Conservation (phyloP, 2,888 invertebrate genomes). For the Drosophila ustulata region DNA sequence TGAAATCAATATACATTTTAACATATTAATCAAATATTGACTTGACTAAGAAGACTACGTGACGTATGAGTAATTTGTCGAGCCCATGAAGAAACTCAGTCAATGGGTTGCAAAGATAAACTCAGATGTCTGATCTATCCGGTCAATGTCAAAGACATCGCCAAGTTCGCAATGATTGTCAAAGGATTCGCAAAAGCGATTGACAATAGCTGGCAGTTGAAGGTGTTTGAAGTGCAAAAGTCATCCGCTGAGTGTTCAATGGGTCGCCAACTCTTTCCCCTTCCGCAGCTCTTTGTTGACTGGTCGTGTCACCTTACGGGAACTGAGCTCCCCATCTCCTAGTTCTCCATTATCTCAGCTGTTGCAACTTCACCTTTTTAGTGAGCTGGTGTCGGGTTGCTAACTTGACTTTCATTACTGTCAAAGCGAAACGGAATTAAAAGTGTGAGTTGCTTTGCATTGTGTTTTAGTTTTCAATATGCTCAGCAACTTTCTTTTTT, state of each 20-base stretch:
- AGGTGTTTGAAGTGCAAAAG: constrained; percentile 20
- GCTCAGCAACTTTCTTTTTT: constrained; percentile 24
- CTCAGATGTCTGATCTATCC: background rate
- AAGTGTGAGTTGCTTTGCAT: background rate
- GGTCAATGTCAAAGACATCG: constrained; percentile 2
- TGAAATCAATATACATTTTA: too few relatives aligned
- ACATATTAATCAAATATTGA: too few relatives aligned
- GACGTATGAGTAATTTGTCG: too few relatives aligned
- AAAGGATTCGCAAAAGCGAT: constrained; percentile 14
- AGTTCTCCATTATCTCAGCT: constrained; percentile 54
- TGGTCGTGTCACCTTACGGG: constrained; percentile 6
- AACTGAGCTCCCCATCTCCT: constrained; percentile 8
- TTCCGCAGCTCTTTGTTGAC: background rate
- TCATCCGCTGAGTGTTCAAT: constrained; percentile 29
- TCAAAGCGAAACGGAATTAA: constrained; percentile 19
- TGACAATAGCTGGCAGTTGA: constrained; percentile 16
- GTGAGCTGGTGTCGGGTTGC: constrained; percentile 67
- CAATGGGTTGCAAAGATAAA: too few relatives aligned
- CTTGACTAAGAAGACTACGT: too few relatives aligned
- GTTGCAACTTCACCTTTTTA: constrained; percentile 32
- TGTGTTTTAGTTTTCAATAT: constrained; percentile 14
- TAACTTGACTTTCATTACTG: constrained; percentile 62
- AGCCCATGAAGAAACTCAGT: too few relatives aligned
- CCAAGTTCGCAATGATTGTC: background rate
- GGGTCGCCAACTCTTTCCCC: background rate